Evolutionary conservation across 2,888 invertebrate genomes (phyloP), one percentile per base, ranked within the genome.

Genomic region (Heterodera filipjevi): DNA sequence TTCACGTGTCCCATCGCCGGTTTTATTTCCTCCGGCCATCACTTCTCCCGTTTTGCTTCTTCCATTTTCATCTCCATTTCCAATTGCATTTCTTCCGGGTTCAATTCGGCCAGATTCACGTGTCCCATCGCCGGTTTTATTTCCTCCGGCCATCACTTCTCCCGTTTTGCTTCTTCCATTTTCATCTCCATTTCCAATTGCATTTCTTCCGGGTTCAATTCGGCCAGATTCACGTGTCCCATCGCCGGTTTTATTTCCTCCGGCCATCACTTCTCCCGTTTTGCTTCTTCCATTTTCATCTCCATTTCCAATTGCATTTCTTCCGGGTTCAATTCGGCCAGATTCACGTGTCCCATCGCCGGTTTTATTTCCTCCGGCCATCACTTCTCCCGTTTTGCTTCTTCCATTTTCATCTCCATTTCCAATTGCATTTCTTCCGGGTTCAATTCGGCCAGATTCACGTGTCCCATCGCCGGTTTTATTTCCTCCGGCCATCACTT

Each of bases 391-490:
- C 6, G 59, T 27, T 44, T 72, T 59, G 16, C 80, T 79, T 27
- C 81, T 82, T 30, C 82, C 82, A 66, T 44, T 39, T 1, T 33
- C 53, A 76, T 71, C 74, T n/a, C n/a, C 44, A 14, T 44, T 16
- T 59, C 3, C 19, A 33, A 19, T 49, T 33, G 12, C 33, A 49
- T 73, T 68, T 66, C 44, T 66, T 22, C 76, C 76, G n/a, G 32
- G 77, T 12, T 73, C 78, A 33, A 39, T 39, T 39, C 10, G 3
- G 39, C 39, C 39, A 39, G 39, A 39, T 6, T 39, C 10, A 10
- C 39, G 5, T 39, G 46, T 53, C 39, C 35, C 74, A 30, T 35
- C 70, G 10, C 30, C 75, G 22, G 76, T 59, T 12, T 66, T 53
- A 16, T 75, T 75, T 30, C 30, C 66, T n/a, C 35, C 76, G 49